Conservation (phyloP, 2,113 vertebrate species). For the Oplegnathus fasciatus region DNA sequence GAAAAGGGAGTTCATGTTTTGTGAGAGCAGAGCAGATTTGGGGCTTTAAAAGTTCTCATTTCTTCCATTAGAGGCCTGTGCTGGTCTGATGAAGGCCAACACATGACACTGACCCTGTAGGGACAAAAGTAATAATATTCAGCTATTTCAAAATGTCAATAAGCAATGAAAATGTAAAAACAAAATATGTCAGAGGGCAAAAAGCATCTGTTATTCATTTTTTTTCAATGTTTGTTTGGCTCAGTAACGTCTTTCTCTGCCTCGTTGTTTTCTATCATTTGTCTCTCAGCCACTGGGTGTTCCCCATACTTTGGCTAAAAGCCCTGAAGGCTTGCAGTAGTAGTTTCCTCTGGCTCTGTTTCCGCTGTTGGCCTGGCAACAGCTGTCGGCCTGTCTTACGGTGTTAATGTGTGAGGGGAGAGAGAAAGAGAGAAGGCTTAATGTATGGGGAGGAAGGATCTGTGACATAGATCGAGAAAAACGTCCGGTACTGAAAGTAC, state of each 20-base stretch:
- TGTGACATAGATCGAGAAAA: neutral
- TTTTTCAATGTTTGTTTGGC: neutral
- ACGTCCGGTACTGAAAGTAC: neutral
- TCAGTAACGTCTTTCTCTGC: neutral
- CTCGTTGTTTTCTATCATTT: neutral
- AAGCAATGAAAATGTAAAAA: neutral
- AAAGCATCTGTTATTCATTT: neutral
- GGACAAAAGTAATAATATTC: neutral
- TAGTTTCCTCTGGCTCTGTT: conserved; percentile 66
- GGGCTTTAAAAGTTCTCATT: neutral
- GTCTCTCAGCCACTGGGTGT: conserved; percentile 45
- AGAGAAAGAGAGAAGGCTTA: neutral
- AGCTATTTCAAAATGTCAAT: neutral
- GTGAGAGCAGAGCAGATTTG: neutral
- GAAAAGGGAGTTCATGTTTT: neutral
- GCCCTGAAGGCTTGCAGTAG: conserved; percentile 33
- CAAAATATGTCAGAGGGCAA: neutral
- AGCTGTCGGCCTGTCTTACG: neutral
- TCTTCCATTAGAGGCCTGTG: neutral
- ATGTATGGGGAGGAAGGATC: neutral
- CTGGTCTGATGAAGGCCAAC: neutral
- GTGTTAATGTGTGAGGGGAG: conserved; percentile 13
- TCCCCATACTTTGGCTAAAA: conserved; percentile 45
- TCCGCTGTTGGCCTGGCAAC: conserved; percentile 64
- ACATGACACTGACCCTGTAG: neutral